Evolutionary conservation across 2,113 vertebrate genomes (phyloP), one percentile per base, ranked within the genome.

Genomic region (Rhinoderma darwinii): DNA sequence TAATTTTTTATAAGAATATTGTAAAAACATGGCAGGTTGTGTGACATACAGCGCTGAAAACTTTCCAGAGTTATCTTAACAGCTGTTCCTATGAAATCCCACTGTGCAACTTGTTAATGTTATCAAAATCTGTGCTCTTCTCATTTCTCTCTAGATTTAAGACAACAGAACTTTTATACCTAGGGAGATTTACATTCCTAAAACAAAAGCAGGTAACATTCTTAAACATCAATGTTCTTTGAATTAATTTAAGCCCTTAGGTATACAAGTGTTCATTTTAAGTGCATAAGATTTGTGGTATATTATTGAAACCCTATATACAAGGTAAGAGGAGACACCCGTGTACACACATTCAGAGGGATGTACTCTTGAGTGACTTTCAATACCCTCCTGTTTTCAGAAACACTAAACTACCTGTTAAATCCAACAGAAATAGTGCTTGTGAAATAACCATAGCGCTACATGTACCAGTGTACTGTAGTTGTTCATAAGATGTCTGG

Each of bases 1-100:
- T 27, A 12, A 47, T 44, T 27, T 75, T 43, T 47, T 44, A 25
- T 44, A 17, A 14, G n/a, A 25, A 22, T 51, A 32, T 77, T 77
- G 15, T 18, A 51, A 27, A 77, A 47, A 77, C n/a, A 77, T 47
- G 50, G 74, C n/a, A 20, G 43, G 14, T 77, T 50, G 27, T 47
- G 44, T 51, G 74, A 77, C 44, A 77, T 77, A 32, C 6, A 32
- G 17, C 37, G 1, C 66, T 70, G 66, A 70, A 50, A 77, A 77
- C 47, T 77, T 77, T 77, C 25, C 27, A 77, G 74, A 30, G 15
- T 77, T 47, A 32, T 32, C 47, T 77, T 32, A 32, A 32, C 74
- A 77, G 74, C 44, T 77, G 74, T 77, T 50, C 20, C 30, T 77
- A 17, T 77, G n/a, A 77, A 77, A 77, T 77, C 47, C 43, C 74